Base-by-base conservation (phyloP, 2,797 vertebrate genomes). In the Graptemys geographica region DNA sequence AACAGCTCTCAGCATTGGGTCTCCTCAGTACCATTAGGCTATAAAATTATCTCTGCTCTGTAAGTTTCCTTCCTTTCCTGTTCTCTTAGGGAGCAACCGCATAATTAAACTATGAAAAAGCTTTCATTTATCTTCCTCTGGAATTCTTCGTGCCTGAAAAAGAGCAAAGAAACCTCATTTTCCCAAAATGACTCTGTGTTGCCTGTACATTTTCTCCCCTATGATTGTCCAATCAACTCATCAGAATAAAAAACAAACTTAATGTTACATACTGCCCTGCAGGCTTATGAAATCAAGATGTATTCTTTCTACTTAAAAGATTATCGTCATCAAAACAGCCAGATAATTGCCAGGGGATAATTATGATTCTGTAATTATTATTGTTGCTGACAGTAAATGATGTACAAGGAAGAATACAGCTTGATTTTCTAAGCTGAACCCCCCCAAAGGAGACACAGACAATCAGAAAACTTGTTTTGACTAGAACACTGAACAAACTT, bases 291-390 rank as follows among this genome's bases (percentile, higher is more conserved):
- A 96, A 94, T 96, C 92, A 97, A 96, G 87, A 93, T 19, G 19
- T 86, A 89, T 92, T 95, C 91, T 92, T 97, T 92, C 92, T 94
- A 19, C 84, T 90, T 90, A 83, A 81, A 89, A 90, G 83, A 95
- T 82, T 18, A 83, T 79, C 78, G 62, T 94, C 86, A 93, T 92
- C 59, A 95, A 96, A 97, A 91, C 44, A 95, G 74, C 33, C 93
- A 96, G 91, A 88, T 93, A 96, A 96, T 47, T 96, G 88, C 92
- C 89, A 91, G 65, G 56, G 79, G 89, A 92, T 94, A 96, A 97
- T 95, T 93, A 94, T 4, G 41, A 53, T 80, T 90, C 90, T 93
- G 44, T 95, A 96, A 97, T 96, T 95, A 95, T 92, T 95, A 89
- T 84, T 96, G 92, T 72, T 92, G 76, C 41, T 95, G 92, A 93